Base-by-base conservation (phyloP, 2,113 vertebrate genomes). In the Micronycteris hirsuta region DNA sequence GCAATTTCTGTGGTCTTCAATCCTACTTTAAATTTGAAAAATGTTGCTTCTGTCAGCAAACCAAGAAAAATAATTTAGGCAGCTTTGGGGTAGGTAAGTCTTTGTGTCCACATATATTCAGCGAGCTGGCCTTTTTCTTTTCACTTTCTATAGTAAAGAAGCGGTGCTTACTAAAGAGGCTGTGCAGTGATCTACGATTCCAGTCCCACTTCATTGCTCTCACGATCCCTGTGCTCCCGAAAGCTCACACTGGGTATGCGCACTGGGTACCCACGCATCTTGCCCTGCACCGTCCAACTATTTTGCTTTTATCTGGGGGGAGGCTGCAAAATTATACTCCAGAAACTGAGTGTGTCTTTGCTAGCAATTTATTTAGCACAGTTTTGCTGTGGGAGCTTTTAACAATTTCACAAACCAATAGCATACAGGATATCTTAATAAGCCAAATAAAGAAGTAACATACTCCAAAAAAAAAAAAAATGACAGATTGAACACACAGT, bases 41-140 rank as follows among this genome's bases (percentile, higher is more conserved):
- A 43, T 43, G 56, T 43, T 43, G 88, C 76, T 96, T 68, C 83
- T 87, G 47, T 84, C 33, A 70, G 80, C 76, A 96, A 92, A 68
- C 49, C 74, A 85, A 70, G 54, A 77, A 56, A 96, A 82, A 61
- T 68, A 61, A 83, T 67, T 52, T 11, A 71, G 43, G 56, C 38
- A 70, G 41, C 14, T 91, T 61, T 87, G 19, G 33, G 58, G 28
- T 22, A 65, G 19, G 70, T 61, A 80, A 80, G 3, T 14, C 58
- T 20, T 70, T 47, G 28, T 47, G 47, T 63, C 15, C 73, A 83
- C 38, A 22, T 17, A 82, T 26, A 71, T 43, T 85, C 41, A 76
- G 38, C 33, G 85, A 76, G 10, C 31, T 52, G 15, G 82, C 10
- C 43, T 65, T 20, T 94, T 76, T 68, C 43, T 41, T 78, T 70